phyloP scores from a whole-genome alignment of 2,113 vertebrate genomes.

The Laticauda colubrina region DNA sequence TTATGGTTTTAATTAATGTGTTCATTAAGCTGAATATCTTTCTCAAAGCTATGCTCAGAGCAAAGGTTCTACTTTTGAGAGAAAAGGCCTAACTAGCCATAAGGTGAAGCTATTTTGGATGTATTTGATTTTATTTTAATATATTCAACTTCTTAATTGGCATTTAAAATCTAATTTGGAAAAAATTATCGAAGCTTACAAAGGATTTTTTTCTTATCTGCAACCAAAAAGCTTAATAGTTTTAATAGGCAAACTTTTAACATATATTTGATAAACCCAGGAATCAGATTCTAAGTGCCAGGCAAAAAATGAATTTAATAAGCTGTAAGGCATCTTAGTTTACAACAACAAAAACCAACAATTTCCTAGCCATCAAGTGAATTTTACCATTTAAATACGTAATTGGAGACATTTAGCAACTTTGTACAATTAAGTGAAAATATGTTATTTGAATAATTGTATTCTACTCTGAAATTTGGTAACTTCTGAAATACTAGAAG shows the following conservation, averaged over 20 bases:
- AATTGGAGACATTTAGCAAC: neutral
- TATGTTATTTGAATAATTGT: neutral
- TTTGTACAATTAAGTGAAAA: neutral
- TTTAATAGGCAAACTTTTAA: slow-evolving; percentile 73
- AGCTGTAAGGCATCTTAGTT: neutral
- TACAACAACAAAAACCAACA: neutral
- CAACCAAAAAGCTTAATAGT: slow-evolving; percentile 73
- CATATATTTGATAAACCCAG: slow-evolving; percentile 65
- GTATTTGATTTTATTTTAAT: slow-evolving; percentile 99
- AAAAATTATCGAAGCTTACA: slow-evolving; percentile 97
- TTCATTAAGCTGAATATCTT: slow-evolving; percentile 99
- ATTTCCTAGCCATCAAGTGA: neutral
- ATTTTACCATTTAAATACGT: neutral
- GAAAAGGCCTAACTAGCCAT: slow-evolving; percentile 98
- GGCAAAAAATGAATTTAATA: slow-evolving; percentile 62
- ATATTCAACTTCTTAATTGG: slow-evolving; percentile 99
- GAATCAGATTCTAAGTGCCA: slow-evolving; percentile 63
- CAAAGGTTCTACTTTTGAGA: slow-evolving; percentile 91
- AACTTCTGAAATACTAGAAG: neutral
- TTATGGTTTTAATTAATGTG: slow-evolving; percentile 99
- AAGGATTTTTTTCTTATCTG: slow-evolving; percentile 61
- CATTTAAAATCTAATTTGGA: slow-evolving; percentile 99
- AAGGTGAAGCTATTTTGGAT: slow-evolving; percentile 98
- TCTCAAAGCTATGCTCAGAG: slow-evolving; percentile 98
- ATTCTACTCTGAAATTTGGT: neutral